A percentile compares a stretch with the other conserved stretches of the same genome.
Evolutionary conservation across 2,797 vertebrate species (phyloP).

Genomic region (Momotus momota): DNA sequence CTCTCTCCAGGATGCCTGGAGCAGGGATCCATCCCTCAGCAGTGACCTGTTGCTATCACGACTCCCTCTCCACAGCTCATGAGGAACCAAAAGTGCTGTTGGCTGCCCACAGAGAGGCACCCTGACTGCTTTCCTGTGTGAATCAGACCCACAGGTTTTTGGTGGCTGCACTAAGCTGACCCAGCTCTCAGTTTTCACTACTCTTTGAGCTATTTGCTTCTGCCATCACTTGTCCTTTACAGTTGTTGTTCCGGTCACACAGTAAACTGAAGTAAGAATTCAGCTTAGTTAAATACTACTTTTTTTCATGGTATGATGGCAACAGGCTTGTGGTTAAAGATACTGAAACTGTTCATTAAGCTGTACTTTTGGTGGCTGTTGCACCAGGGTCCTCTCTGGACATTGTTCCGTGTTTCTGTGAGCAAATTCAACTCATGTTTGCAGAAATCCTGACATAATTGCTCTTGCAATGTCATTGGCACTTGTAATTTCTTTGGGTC

Average conservation of each 20-base stretch:
- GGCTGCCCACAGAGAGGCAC: rapidly evolving
- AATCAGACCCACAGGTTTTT: neutral
- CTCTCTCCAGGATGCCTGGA: neutral
- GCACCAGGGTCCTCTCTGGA: neutral
- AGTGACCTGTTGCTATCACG: neutral
- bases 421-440: neutral
- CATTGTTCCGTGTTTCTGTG: neutral
- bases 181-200: neutral
- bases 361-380: neutral
- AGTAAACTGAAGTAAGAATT: neutral
- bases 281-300: neutral
- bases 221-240: neutral
- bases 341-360: neutral
- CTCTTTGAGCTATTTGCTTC: neutral
- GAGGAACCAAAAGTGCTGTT: neutral
- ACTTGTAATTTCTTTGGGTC: neutral
- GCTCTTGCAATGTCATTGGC: neutral
- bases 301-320: neutral
- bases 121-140: neutral
- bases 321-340: neutral
- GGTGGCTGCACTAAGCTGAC: neutral
- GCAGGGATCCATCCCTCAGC: neutral
- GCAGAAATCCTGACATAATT: neutral
- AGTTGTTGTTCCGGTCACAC: neutral
- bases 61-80: neutral